phyloP scores from a whole-genome alignment of 2,888 invertebrate species.

The Thera britannica region DNA sequence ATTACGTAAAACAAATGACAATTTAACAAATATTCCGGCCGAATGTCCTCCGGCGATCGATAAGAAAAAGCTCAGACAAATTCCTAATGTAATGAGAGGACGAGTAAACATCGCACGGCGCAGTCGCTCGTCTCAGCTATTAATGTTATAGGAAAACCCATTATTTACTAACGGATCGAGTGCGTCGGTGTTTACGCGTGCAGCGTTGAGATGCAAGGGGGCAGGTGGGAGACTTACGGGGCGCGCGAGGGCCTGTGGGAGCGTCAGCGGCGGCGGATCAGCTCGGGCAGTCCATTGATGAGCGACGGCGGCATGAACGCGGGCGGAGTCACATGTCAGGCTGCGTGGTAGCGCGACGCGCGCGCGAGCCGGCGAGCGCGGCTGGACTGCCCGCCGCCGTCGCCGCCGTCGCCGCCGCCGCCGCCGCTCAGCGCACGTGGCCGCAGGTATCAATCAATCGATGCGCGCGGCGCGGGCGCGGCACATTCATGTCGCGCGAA shows the following conservation, averaged over 20 bases:
- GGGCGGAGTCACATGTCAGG: constrained; percentile 56
- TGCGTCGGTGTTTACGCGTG: constrained; percentile 51
- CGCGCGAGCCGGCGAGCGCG: constrained; percentile 70
- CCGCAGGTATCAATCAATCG: constrained; percentile 80
- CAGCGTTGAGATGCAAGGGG: constrained; percentile 16
- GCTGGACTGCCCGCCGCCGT: constrained; percentile 59
- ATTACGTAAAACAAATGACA: constrained; percentile 74
- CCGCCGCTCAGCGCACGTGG: constrained; percentile 50
- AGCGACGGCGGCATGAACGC: constrained; percentile 54
- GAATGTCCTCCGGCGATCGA: constrained; percentile 60
- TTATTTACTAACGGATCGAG: constrained; percentile 63
- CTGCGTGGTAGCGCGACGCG: constrained; percentile 51
- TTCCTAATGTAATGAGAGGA: constrained; percentile 66
- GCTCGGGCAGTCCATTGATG: constrained; percentile 76
- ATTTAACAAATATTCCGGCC: constrained; percentile 68
- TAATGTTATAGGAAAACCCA: constrained; percentile 62
- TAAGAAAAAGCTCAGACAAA: constrained; percentile 65
- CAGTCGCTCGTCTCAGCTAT: constrained; percentile 63
- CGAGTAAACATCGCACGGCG: constrained; percentile 70
- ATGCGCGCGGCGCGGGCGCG: constrained; percentile 75
- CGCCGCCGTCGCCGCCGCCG: constrained; percentile 26
- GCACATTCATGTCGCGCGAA: constrained; percentile 79
- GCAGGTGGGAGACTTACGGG: constrained; percentile 36
- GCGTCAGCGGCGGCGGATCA: constrained; percentile 64
- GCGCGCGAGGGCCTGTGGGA: constrained; percentile 40